Evolutionary conservation across 2,888 invertebrate genomes (phyloP), one percentile per base, ranked within the genome.

Genomic region (Brachyptera putata): DNA sequence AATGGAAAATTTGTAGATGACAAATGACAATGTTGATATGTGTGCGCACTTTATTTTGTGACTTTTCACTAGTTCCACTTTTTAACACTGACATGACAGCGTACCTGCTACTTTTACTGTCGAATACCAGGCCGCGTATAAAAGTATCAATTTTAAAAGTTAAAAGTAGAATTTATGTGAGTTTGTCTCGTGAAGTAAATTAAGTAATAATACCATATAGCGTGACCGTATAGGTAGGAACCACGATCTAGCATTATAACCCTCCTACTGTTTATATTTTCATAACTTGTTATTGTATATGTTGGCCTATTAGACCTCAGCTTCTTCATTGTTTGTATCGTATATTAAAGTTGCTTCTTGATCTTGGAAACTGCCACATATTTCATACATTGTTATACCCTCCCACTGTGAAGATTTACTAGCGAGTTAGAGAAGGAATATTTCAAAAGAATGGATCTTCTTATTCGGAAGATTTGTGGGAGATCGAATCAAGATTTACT

Each of bases 311-410:
- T 48, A 22, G 46, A n/a, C n/a, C n/a, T 13, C 18, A 4, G n/a
- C 48, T 50, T 30, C 11, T 50, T 1, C 49, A n/a, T 50, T 50
- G 49, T 50, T 50, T 50, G 49, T 26, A 13, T 48, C 3, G n/a
- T 2, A 50, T 50, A 50, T 50, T 26, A 14, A 13, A 18, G 18
- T 43, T 11, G 43, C 43, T 50, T 11, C 24, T 50, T 11, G 25
- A 25, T 14, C 16, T n/a, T 16, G 18, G 3, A 50, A 50, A 3
- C 25, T 41, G 41, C 26, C 49, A 26, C 49, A 50, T 50, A 50
- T 26, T 26, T 26, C 14, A 50, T 5, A 26, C 1, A 1, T n/a
- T n/a, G n/a, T n/a, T 4, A 1, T 3, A 46, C 34, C 53, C 14
- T 36, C 34, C 53, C 53, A 22, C 36, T 34, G 53, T 3, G 34